Conservation (phyloP, 2,797 vertebrate genomes). For the Sphaeramia orbicularis region DNA sequence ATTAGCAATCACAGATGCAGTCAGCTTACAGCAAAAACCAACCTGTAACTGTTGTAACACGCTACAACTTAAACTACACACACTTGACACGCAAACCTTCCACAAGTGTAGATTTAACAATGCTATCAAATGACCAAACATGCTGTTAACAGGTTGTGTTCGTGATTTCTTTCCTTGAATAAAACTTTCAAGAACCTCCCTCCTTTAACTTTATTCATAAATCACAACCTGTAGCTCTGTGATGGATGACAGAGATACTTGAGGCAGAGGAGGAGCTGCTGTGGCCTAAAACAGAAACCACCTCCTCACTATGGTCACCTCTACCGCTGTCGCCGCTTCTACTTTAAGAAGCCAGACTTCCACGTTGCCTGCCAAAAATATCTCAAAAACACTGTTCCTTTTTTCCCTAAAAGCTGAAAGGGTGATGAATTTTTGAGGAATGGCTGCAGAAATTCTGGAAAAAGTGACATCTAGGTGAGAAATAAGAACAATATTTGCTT, state of each 20-base stretch:
- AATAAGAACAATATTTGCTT: background rate
- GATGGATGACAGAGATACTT: constrained; percentile 32
- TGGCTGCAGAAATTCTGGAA: constrained; percentile 31
- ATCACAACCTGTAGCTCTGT: background rate
- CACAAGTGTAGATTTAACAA: no score
- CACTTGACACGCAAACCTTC: no score
- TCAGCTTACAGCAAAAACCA: no score
- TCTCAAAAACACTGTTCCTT: constrained; percentile 30
- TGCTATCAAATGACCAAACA: no score
- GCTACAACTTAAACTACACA: no score
- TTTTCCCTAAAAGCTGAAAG: constrained; percentile 23
- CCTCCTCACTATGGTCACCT: constrained; percentile 1
- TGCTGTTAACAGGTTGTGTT: no score
- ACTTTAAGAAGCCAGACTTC: constrained; percentile 60
- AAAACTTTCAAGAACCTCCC: no score
- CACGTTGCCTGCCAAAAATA: constrained; percentile 57
- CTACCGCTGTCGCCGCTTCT: constrained; percentile 11
- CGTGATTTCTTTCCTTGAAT: no score
- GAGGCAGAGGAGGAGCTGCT: constrained; percentile 48
- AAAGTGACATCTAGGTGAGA: constrained; percentile 30
- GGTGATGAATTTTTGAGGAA: constrained; percentile 49
- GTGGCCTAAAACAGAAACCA: constrained; percentile 48
- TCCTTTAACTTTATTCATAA: no score
- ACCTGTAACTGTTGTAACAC: no score
- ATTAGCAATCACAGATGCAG: no score